Evolutionary conservation across 2,113 vertebrate genomes (phyloP), one percentile per base, ranked within the genome.

Genomic region (Agapornis roseicollis): DNA sequence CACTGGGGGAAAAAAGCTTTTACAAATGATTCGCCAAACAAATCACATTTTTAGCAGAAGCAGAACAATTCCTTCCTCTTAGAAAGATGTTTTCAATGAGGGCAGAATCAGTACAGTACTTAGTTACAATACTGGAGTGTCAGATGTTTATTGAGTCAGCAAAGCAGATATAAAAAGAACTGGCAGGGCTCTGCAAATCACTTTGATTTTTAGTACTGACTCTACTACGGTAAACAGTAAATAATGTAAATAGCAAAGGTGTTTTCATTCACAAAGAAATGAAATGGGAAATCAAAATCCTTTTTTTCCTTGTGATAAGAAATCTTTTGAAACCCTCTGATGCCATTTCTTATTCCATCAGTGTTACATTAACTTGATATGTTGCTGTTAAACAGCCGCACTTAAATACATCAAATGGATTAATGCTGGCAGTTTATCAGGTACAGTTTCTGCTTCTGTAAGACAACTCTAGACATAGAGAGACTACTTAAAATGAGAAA

Each of bases 321-420:
- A 90, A 93, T 87, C 91, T 96, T 95, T 94, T 78, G 81, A 97
- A 97, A 93, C 80, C 77, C 35, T 95, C 86, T 86, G 82, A 95
- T 96, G 95, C 93, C 90, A 68, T 96, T 96, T 94, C 90, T 95
- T 96, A 93, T 97, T 92, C 97, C 94, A 97, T 97, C 97, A 97
- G 89, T 83, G 63, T 85, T 89, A 85, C 94, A 94, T 95, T 97
- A 96, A 93, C 71, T 63, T 96, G 93, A 97, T 97, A 68, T 80
- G 97, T 97, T 96, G 92, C 96, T 89, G 91, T 96, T 97, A 95
- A 97, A 97, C 94, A 84, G 89, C 85, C 15, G 1, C 66, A 85
- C 95, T 97, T 97, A 97, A 97, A 97, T 97, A 96, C 85, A 96
- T 96, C 96, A 96, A 96, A 93, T 94, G 87, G 96, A 98, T 98